Evolutionary conservation across 2,888 invertebrate genomes (phyloP).

Genomic region (Ochlodes sylvanus): DNA sequence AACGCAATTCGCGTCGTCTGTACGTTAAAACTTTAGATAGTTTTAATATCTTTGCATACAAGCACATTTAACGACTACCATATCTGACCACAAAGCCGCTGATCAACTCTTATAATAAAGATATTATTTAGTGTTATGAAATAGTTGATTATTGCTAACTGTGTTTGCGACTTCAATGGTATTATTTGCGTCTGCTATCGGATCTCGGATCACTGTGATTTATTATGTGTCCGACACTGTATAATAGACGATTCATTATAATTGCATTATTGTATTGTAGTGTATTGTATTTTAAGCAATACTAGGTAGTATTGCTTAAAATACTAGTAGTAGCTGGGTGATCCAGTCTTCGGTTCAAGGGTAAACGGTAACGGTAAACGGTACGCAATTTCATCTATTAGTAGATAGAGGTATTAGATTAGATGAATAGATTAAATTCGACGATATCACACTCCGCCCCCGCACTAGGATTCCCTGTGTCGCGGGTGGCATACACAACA

Average conservation of each 20-base stretch:
- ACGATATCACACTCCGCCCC: too few relatives aligned
- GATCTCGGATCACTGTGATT: conserved; percentile 12
- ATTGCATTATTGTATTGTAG: conserved; percentile 15
- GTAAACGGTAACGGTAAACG: neutral
- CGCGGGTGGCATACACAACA: too few relatives aligned
- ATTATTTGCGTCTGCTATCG: conserved; percentile 3
- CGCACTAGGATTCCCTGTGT: too few relatives aligned
- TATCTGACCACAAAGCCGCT: neutral
- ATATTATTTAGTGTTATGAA: conserved; percentile 5
- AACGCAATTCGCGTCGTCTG: too few relatives aligned
- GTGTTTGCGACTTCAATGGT: neutral
- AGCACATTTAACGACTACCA: neutral
- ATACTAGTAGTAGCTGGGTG: too few relatives aligned
- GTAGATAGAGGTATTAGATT: too few relatives aligned
- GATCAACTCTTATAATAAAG: conserved; percentile 10
- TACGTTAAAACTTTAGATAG: too few relatives aligned
- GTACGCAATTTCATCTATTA: too few relatives aligned
- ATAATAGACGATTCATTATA: conserved; percentile 8
- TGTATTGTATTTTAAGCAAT: conserved; percentile 12
- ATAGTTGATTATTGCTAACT: conserved; percentile 4
- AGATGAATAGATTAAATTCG: too few relatives aligned
- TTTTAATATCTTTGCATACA: too few relatives aligned
- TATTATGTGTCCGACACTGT: conserved; percentile 8
- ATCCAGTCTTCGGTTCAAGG: too few relatives aligned
- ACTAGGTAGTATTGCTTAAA: too few relatives aligned